Percentiles rank a stretch among this genome's conserved stretches.
Evolutionary conservation across 2,113 vertebrate species (phyloP).

Genomic region (Cranoglanis bouderius): DNA sequence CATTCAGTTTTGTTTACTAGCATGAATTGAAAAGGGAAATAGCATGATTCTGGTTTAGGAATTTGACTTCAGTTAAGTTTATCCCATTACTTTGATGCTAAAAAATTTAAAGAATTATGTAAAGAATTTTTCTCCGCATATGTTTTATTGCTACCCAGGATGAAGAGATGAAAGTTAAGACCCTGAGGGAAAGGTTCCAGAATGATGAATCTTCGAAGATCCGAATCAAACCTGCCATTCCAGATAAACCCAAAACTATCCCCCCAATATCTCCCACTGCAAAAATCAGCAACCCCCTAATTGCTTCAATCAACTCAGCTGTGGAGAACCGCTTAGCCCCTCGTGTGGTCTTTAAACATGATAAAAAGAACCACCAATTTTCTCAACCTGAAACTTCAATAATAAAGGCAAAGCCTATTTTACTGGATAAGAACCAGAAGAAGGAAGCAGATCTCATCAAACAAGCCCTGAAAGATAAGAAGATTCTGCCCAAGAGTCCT

Average conservation of each 20-base stretch:
- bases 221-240: constrained; percentile 64
- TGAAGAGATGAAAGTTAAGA: constrained; percentile 64
- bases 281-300: constrained; percentile 60
- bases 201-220: constrained; percentile 58
- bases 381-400: constrained; percentile 37
- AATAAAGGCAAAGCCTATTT: constrained; percentile 45
- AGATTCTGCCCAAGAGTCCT: background rate
- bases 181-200: constrained; percentile 70
- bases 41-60: background rate
- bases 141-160: constrained; percentile 55
- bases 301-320: constrained; percentile 62
- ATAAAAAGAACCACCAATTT: constrained; percentile 55
- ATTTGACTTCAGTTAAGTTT: background rate
- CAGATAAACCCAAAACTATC: constrained; percentile 65
- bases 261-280: constrained; percentile 55
- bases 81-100: background rate
- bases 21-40: background rate
- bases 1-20: background rate
- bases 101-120: background rate
- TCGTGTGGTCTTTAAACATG: constrained; percentile 72
- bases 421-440: constrained; percentile 52
- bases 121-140: background rate
- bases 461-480: constrained; percentile 58
- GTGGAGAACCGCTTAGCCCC: constrained; percentile 55
- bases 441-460: constrained; percentile 54